Evolutionary conservation across 1,140 invertebrate species (phyloP), one percentile per base, ranked within the genome.

Genomic region (Tyrophagus putrescentiae): DNA sequence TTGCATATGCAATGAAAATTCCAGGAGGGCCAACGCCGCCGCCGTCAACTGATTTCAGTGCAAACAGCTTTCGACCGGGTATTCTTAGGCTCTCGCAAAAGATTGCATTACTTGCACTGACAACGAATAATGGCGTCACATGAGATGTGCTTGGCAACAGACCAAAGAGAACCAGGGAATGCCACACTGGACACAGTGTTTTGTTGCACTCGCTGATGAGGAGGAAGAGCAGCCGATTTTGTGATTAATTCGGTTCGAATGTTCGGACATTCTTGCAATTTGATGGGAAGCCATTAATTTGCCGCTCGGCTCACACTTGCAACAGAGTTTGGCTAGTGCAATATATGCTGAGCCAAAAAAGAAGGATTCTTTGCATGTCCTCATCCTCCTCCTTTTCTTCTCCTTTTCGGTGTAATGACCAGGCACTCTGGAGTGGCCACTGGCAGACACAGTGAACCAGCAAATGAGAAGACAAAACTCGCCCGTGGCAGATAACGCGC

Each of bases 211-310:
- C 23, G 45, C 45, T n/a, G n/a, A n/a, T n/a, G n/a, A 48, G 23
- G 45, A 48, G 23, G 45, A 48, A 48, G 21, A 48, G 7, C 7
- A 21, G 21, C 18, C 18, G 18, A 48, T 48, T 25, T 48, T 48
- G 45, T 48, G 45, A 48, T 48, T 48, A 48, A 48, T 48, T 25
- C 31, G 23, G 45, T 48, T 48, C 45, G 45, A 48, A 21, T 48
- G 45, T 7, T 48, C 31, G 45, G 45, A 48, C 45, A 48, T 48
- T 48, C 23, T 48, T 48, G 45, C 45, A 25, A 48, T 48, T 48
- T 25, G 45, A 48, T 25, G 45, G 21, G 18, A 21, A 21, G 31
- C 31, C 31, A 48, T 48, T 48, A 48, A 48, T 48, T 48, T 18
- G 45, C 45, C 45, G 23, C 36, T 13, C 36, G n/a, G n/a, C n/a